phyloP scores from a whole-genome alignment of 2,888 invertebrate species.

The Orthosia gracilis region DNA sequence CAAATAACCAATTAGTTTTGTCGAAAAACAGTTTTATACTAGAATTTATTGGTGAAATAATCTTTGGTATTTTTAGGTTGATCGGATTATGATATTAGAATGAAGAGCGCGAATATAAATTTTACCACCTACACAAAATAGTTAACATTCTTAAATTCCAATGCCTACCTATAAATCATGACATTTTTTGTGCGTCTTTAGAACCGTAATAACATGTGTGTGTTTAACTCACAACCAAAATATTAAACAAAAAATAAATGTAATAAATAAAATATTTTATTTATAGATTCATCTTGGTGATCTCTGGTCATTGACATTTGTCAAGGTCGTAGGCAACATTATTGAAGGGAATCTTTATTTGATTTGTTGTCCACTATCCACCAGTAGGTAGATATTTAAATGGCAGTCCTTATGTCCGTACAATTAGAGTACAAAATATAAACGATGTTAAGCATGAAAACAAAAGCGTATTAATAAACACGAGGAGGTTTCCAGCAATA shows the following conservation, averaged over 20 bases:
- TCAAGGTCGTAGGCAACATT: conserved; percentile 3
- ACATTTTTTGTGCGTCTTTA: not conserved
- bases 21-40: conserved; percentile 5
- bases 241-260: not conserved
- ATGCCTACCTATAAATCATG: too few species aligned
- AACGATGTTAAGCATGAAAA: too few species aligned
- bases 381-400: not conserved
- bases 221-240: not conserved
- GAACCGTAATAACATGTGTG: not conserved
- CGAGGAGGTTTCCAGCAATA: too few species aligned
- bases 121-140: not conserved
- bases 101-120: conserved; percentile 16
- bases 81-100: conserved; percentile 32
- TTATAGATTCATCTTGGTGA: not conserved
- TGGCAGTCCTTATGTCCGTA: too few species aligned
- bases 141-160: not conserved
- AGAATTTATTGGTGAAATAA: conserved; percentile 36
- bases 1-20: conserved; percentile 24
- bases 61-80: conserved; percentile 20
- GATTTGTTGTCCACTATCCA: not conserved
- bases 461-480: too few species aligned
- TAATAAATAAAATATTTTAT: not conserved
- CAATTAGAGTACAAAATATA: too few species aligned
- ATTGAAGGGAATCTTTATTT: not conserved
- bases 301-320: not conserved